These are phyloP conservation scores for Lochmaea capreae DNA, from an alignment of 2,888 invertebrate genomes.

Conservation along the genomic window DNA sequence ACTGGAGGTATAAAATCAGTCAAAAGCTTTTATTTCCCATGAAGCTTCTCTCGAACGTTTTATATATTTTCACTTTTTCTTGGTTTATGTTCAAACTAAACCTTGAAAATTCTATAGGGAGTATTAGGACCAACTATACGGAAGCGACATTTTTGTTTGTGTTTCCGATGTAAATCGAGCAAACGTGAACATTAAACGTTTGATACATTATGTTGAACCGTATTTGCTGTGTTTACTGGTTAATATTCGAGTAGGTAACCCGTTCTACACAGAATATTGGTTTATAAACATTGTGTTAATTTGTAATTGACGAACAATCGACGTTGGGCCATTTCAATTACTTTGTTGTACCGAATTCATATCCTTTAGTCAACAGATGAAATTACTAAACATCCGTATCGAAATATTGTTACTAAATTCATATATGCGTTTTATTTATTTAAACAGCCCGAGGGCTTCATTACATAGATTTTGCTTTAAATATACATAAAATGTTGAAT, in stretches of 20 bases:
- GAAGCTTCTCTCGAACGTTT: too few relatives aligned
- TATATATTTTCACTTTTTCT: too few relatives aligned
- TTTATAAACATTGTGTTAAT: conserved; percentile 6
- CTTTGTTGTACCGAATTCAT: neutral
- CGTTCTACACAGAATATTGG: neutral
- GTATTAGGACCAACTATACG: too few relatives aligned
- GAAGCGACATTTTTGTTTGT: neutral
- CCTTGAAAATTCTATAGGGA: too few relatives aligned
- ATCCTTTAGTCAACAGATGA: neutral
- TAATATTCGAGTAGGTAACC: conserved; percentile 6
- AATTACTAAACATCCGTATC: neutral
- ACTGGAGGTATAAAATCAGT: too few relatives aligned
- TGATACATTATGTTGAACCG: neutral
- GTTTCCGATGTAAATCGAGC: neutral
- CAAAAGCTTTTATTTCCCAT: too few relatives aligned
- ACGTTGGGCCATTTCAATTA: neutral
- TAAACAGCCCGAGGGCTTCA: neutral
- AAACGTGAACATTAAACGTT: neutral
- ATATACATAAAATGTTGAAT: too few relatives aligned
- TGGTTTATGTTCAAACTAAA: too few relatives aligned
- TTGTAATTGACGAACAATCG: conserved; percentile 1
- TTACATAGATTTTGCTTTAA: neutral
- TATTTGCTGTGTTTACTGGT: neutral
- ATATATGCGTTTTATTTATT: neutral
- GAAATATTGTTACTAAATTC: neutral